Evolutionary conservation across 2,113 vertebrate genomes (phyloP).

Genomic region (Anhinga rufa): DNA sequence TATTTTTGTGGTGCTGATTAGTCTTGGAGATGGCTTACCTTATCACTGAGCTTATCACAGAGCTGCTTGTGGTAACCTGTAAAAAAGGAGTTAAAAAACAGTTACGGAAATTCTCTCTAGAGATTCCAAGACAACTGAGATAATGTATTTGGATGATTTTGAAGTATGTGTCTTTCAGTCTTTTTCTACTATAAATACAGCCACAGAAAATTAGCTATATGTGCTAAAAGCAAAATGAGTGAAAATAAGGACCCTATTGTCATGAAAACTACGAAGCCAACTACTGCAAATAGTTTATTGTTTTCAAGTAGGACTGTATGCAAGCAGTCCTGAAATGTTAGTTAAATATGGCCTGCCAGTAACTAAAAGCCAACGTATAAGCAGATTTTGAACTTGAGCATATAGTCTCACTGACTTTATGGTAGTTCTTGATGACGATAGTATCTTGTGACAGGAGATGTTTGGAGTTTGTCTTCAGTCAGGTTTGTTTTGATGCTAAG

Average conservation of each 20-base stretch:
- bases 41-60: neutral
- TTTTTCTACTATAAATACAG: neutral
- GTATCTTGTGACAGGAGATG: neutral
- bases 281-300: neutral
- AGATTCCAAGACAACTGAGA: neutral
- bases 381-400: neutral
- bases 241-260: neutral
- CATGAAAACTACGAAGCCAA: neutral
- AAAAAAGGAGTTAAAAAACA: neutral
- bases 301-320: neutral
- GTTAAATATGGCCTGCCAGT: neutral
- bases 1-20: neutral
- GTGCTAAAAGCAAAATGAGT: neutral
- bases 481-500: neutral
- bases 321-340: neutral
- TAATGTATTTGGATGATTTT: neutral
- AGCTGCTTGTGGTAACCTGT: neutral
- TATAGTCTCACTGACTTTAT: neutral
- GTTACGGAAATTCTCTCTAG: neutral
- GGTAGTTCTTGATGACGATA: neutral
- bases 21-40: neutral
- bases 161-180: neutral
- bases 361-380: neutral
- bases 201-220: neutral
- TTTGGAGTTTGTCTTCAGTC: neutral